Conservation (phyloP, 2,797 vertebrate genomes). For the Amniataba percoides region DNA sequence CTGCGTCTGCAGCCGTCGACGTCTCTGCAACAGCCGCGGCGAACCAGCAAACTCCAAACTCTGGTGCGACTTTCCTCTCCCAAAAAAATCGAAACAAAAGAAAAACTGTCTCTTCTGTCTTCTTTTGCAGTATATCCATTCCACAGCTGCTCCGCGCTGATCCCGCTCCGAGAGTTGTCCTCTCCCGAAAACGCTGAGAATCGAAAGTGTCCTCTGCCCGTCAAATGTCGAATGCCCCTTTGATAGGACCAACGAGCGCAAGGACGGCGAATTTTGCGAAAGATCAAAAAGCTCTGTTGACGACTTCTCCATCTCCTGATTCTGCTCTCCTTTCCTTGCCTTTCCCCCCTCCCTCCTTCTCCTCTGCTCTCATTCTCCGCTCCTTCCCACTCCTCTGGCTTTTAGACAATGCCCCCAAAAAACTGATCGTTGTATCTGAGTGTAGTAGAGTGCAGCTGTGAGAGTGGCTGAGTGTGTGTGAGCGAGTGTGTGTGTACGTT, state of each 20-base stretch:
- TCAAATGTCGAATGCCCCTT: background rate
- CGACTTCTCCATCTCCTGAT: conserved; percentile 52
- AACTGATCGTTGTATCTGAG: conserved; percentile 66
- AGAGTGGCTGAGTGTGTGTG: conserved; percentile 63
- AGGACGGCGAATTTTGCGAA: conserved; percentile 49
- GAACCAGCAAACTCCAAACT: conserved; percentile 60
- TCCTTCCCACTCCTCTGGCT: conserved; percentile 77
- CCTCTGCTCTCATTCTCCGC: conserved; percentile 61
- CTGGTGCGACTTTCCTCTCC: conserved; percentile 10
- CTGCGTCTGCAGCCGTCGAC: conserved; percentile 13
- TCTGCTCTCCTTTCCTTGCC: conserved; percentile 39
- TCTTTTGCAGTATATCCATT: conserved; percentile 53
- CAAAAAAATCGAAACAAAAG: background rate
- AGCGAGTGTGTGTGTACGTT: conserved; percentile 14
- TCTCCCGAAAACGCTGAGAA: background rate
- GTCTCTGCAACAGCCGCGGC: conserved; percentile 20
- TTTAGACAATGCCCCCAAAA: conserved; percentile 78
- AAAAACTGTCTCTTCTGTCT: conserved; percentile 19
- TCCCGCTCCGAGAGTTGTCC: conserved; percentile 38
- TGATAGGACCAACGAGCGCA: conserved; percentile 25
- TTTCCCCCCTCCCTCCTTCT: conserved; percentile 34
- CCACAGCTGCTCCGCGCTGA: conserved; percentile 10
- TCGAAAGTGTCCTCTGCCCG: conserved; percentile 26
- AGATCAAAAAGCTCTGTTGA: conserved; percentile 34
- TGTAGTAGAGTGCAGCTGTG: conserved; percentile 67